phyloP scores from a whole-genome alignment of 2,888 invertebrate species.

The Choreutis nemorana region DNA sequence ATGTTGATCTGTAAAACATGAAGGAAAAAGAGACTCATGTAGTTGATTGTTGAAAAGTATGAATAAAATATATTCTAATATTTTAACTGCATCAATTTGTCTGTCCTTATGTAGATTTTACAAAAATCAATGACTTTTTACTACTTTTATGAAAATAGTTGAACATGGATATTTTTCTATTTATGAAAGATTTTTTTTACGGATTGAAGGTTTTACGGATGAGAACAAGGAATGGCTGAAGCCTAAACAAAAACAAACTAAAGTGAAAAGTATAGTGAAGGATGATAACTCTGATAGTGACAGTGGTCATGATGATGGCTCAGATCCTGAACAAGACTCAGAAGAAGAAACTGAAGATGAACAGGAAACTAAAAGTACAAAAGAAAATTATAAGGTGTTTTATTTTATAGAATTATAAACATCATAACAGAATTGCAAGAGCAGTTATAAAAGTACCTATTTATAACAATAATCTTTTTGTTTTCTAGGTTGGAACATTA shows the following conservation, averaged over 20 bases:
- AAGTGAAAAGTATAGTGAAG: slow-evolving; percentile 29
- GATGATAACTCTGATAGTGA: slow-evolving; percentile 25
- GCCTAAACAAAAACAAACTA: slow-evolving; percentile 59
- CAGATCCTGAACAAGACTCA: slow-evolving; percentile 25
- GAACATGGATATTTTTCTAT: background rate
- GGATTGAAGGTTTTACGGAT: slow-evolving; percentile 69
- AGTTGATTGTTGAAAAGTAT: no score
- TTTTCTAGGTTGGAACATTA: slow-evolving; percentile 50
- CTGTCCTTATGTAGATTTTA: no score
- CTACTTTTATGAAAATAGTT: no score
- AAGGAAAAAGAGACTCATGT: no score
- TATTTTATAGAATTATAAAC: background rate
- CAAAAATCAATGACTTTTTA: no score
- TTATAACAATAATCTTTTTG: no score
- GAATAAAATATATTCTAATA: no score
- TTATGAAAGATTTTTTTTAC: slow-evolving; percentile 1
- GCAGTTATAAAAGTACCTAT: background rate
- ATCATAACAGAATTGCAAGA: background rate
- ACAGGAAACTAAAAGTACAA: slow-evolving; percentile 15
- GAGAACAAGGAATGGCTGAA: slow-evolving; percentile 77
- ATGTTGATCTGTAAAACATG: no score
- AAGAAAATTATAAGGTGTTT: slow-evolving; percentile 44
- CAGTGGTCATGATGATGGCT: slow-evolving; percentile 25
- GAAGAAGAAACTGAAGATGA: slow-evolving; percentile 23
- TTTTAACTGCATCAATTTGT: no score